Base-by-base conservation (phyloP, 2,113 vertebrate genomes). In the Limanda limanda region DNA sequence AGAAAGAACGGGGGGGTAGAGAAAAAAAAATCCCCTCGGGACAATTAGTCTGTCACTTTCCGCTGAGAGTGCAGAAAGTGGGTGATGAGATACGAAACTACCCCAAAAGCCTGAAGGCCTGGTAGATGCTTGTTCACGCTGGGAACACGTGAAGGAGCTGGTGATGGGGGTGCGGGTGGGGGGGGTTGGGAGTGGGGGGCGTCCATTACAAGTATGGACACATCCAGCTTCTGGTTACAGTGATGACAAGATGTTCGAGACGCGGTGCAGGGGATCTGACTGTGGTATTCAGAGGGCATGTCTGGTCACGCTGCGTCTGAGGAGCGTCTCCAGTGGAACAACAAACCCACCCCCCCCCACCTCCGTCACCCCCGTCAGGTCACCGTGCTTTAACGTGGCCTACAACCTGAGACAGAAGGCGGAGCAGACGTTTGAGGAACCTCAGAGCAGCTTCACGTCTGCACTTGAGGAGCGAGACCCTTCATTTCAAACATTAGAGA, bases 171-270 rank as follows among this genome's bases (percentile, higher is more conserved):
- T 31, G 31, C 5, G 7, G 31, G 12, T 4, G 31, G 21, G 10
- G 25, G 68, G 12, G 21, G 6, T 31, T 48, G 12, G 68, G 12
- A 24, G 6, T 31, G 55, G 12, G 35, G 6, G 18, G 62, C 52
- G 17, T 74, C 27, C 7, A 23, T 77, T 88, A 83, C 87, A 82
- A 57, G 91, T 87, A 72, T 37, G 71, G 79, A 88, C 91, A 86
- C 66, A 88, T 89, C 78, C 27, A 64, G 78, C 75, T 83, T 78
- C 81, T 86, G 35, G 80, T 88, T 89, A 76, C 80, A 68, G 40
- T 45, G 81, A 87, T 84, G 85, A 84, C 71, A 85, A 70, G 77
- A 61, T 67, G 37, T 72, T 25, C 1, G 25, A 25, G 25, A 25
- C 7, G 76, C 42, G 20, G 62, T 6, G 47, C 37, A 13, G 78